A percentile compares a stretch with the other conserved stretches of the same genome.
phyloP scores from a whole-genome alignment of 2,797 vertebrate genomes.

The Enteromius argenteus region DNA sequence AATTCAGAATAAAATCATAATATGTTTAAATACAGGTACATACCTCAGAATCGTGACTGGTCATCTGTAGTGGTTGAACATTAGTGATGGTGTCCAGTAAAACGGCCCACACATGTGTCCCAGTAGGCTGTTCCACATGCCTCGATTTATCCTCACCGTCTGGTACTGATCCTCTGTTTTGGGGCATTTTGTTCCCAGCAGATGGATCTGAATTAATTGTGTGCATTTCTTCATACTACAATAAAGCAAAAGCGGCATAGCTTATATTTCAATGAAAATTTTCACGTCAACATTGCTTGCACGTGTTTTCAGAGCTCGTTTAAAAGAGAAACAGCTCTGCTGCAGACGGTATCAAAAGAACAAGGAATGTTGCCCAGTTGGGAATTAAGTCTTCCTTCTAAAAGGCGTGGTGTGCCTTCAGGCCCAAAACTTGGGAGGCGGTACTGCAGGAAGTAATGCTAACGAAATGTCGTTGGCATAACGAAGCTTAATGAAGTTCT shows the following conservation, averaged over 20 bases:
- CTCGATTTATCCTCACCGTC: slow-evolving; percentile 22
- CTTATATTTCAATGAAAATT: slow-evolving; percentile 35
- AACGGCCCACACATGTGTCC: slow-evolving; percentile 46
- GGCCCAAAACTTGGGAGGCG: slow-evolving; percentile 32
- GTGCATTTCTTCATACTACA: slow-evolving; percentile 51
- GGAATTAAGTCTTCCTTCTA: slow-evolving; percentile 58
- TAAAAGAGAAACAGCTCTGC: slow-evolving; percentile 4
- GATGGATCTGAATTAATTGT: slow-evolving; percentile 39
- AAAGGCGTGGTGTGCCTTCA: slow-evolving; percentile 60
- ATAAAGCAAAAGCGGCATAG: slow-evolving; percentile 53
- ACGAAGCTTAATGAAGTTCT: background rate
- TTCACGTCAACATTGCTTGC: background rate
- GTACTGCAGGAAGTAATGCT: slow-evolving; percentile 20
- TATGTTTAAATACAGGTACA: slow-evolving; percentile 59
- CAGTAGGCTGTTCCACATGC: slow-evolving; percentile 27
- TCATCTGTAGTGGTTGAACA: slow-evolving; percentile 69
- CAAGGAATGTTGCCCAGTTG: slow-evolving; percentile 68
- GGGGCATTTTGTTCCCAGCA: background rate
- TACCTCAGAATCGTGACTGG: slow-evolving; percentile 70
- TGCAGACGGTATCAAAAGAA: slow-evolving; percentile 53
- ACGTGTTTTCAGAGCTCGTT: background rate
- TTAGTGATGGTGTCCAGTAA: slow-evolving; percentile 69
- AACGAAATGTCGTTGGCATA: slow-evolving; percentile 32
- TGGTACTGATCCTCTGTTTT: background rate
- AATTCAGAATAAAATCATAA: background rate